These are phyloP conservation scores for Elegia similella DNA, from an alignment of 2,888 invertebrate species.

Conservation along the genomic window DNA sequence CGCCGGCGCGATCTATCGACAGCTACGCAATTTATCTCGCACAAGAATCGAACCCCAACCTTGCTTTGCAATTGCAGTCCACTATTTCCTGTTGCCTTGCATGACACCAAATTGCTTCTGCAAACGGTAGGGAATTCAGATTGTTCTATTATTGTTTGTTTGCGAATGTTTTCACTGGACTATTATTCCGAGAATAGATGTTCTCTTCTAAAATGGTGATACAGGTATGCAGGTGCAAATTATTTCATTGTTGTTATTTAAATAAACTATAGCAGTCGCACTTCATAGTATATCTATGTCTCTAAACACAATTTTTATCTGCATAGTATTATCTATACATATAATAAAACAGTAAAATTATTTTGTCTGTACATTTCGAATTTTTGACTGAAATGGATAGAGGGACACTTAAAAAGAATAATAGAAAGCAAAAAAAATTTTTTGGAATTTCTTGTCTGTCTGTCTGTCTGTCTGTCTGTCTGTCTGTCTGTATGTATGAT, in stretches of 20 bases:
- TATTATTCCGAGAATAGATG: slow-evolving; percentile 18
- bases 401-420: no score
- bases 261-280: background rate
- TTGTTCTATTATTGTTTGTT: slow-evolving; percentile 67
- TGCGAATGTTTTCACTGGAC: slow-evolving; percentile 37
- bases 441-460: no score
- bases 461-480: no score
- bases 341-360: no score
- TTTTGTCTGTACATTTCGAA: no score
- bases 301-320: no score
- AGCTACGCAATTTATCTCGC: slow-evolving; percentile 51
- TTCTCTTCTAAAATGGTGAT: slow-evolving; percentile 6
- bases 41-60: slow-evolving; percentile 49
- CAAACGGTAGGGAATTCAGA: slow-evolving; percentile 68
- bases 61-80: slow-evolving; percentile 32
- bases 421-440: no score
- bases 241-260: background rate
- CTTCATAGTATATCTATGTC: no score
- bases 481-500: no score
- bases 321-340: no score
- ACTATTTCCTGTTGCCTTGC: slow-evolving; percentile 67
- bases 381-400: no score
- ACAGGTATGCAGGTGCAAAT: slow-evolving; percentile 1
- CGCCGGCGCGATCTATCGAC: slow-evolving; percentile 64
- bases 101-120: slow-evolving; percentile 72